These are phyloP conservation scores for Aleiodes sp. DNA, from an alignment of 1,140 invertebrate species.

Conservation along the genomic window DNA sequence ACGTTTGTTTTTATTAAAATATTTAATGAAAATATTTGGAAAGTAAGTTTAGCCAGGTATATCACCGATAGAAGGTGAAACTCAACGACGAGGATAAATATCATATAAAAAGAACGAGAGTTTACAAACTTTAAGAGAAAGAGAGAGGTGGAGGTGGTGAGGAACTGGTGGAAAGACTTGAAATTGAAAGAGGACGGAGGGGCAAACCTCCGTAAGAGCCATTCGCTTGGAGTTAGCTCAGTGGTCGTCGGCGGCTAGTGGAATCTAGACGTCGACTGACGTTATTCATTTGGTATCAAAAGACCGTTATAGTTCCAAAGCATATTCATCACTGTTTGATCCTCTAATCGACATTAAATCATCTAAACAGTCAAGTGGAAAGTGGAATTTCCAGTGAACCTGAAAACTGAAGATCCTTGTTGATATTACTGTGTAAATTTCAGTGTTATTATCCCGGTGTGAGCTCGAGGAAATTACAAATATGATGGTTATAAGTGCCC, in stretches of 20 bases:
- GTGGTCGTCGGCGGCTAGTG: conserved; percentile 6
- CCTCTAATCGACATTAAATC: conserved; percentile 10
- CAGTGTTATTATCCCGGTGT: neutral
- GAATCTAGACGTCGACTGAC: neutral
- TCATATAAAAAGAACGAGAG: neutral
- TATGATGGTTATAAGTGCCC: conserved; percentile 59
- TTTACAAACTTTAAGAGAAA: neutral
- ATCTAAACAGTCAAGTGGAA: neutral
- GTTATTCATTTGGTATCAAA: neutral
- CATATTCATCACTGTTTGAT: neutral
- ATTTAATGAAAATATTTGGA: neutral
- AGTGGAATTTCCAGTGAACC: neutral
- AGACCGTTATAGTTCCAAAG: neutral
- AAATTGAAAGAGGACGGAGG: neutral
- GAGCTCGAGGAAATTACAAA: conserved; percentile 9
- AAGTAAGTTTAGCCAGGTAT: neutral
- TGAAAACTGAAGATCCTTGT: neutral
- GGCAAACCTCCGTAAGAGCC: conserved; percentile 9
- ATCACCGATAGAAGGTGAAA: neutral
- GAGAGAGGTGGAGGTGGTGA: neutral
- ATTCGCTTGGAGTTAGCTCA: neutral
- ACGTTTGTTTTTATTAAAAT: too few species aligned
- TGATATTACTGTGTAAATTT: neutral
- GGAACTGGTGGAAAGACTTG: conserved; percentile 2
- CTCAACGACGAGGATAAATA: neutral